phyloP scores from a whole-genome alignment of 2,888 invertebrate genomes.

The Notodonta ziczac region DNA sequence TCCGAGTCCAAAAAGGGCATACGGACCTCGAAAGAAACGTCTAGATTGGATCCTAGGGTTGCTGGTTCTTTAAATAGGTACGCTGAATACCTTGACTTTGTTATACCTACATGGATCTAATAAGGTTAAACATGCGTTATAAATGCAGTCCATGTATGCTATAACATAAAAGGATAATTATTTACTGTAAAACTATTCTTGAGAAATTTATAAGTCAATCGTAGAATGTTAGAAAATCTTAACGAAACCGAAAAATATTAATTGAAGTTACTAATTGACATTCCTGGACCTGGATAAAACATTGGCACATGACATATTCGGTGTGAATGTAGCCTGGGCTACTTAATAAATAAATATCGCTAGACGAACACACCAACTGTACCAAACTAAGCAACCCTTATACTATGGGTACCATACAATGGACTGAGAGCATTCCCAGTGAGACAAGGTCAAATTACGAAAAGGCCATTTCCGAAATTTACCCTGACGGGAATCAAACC shows the following conservation, averaged over 20 bases:
- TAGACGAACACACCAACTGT: too few species aligned
- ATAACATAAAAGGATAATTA: neutral
- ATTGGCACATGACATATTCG: too few species aligned
- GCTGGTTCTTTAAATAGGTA: neutral
- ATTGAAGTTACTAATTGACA: neutral
- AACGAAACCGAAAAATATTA: neutral
- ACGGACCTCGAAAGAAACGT: neutral
- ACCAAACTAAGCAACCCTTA: too few species aligned
- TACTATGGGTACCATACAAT: too few species aligned
- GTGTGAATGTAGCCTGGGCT: too few species aligned
- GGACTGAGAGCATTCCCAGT: too few species aligned
- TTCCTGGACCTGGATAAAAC: neutral
- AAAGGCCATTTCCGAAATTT: too few species aligned
- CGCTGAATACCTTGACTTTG: slow-evolving; percentile 13
- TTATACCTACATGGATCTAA: neutral
- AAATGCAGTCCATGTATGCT: neutral
- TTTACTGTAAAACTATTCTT: neutral
- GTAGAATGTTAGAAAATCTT: neutral
- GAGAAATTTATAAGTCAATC: too few species aligned
- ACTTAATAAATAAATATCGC: too few species aligned
- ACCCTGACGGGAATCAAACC: too few species aligned
- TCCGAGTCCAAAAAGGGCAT: slow-evolving; percentile 13
- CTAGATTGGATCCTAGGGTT: neutral
- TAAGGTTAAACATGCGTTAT: neutral
- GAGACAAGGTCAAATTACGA: too few species aligned